phyloP scores from a whole-genome alignment of 2,113 vertebrate genomes.

The Albula goreensis region DNA sequence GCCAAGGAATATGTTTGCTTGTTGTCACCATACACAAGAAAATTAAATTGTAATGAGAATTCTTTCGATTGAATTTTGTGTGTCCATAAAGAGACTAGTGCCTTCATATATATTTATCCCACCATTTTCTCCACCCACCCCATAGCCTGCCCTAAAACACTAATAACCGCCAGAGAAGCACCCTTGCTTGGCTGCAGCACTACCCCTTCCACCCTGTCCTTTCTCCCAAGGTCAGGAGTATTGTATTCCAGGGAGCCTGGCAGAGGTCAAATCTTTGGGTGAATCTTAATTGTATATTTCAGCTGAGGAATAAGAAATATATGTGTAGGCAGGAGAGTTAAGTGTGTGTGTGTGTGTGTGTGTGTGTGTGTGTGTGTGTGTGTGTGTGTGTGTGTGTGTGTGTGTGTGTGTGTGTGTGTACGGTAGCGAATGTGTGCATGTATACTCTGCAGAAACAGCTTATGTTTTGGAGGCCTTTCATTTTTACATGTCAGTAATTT shows the following conservation, averaged over 20 bases:
- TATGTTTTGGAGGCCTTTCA: too few relatives aligned
- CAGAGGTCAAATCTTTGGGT: neutral
- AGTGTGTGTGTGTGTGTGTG: neutral
- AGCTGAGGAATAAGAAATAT: neutral
- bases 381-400: too few relatives aligned
- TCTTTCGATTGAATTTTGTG: too few relatives aligned
- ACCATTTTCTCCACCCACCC: neutral
- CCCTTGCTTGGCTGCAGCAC: neutral
- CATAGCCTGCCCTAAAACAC: neutral
- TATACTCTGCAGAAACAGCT: neutral
- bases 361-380: too few relatives aligned
- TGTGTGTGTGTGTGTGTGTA: too few relatives aligned
- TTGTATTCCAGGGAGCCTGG: neutral
- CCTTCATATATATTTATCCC: too few relatives aligned
- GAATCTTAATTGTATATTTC: slow-evolving; percentile 12
- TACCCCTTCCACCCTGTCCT: neutral
- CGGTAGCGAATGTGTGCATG: neutral
- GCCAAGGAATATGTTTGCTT: too few relatives aligned
- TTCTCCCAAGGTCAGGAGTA: neutral
- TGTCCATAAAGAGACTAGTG: too few relatives aligned
- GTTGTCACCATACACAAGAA: too few relatives aligned
- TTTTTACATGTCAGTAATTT: too few relatives aligned
- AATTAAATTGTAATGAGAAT: too few relatives aligned
- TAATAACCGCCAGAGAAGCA: slow-evolving; percentile 6
- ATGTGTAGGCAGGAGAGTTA: neutral